These are phyloP conservation scores for Petrocephalus schoutedeni DNA, from an alignment of 2,797 vertebrate genomes.

Conservation along the genomic window DNA sequence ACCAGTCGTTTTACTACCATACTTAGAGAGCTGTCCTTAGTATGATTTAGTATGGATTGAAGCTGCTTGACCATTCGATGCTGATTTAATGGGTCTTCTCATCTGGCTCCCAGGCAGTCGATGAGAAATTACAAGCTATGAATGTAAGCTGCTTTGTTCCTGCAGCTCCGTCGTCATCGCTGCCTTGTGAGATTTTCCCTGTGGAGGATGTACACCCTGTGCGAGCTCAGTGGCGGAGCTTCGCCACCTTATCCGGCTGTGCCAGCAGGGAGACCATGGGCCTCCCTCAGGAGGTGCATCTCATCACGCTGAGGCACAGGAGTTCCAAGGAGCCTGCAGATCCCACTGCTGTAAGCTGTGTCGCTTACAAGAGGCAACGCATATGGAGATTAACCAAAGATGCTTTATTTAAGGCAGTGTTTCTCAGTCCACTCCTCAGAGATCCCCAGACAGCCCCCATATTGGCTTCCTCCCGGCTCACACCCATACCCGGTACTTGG, in stretches of 20 bases:
- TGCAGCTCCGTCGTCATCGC: constrained; percentile 69
- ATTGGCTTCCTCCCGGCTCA: neutral
- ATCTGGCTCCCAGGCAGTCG: neutral
- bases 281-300: constrained; percentile 82
- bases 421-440: neutral
- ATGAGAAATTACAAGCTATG: neutral
- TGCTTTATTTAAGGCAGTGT: neutral
- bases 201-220: constrained; percentile 80
- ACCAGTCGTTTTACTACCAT: neutral
- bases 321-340: constrained; percentile 56
- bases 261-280: constrained; percentile 77
- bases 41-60: neutral
- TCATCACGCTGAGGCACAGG: constrained; percentile 77
- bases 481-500: neutral
- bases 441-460: neutral
- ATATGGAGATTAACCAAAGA: neutral
- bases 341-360: constrained; percentile 49
- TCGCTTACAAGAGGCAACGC: neutral
- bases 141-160: neutral
- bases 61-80: neutral
- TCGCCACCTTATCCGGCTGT: constrained; percentile 81
- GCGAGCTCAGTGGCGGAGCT: constrained; percentile 80
- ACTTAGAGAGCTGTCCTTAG: neutral
- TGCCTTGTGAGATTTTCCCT: constrained; percentile 72
- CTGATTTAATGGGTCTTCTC: neutral